Conservation (phyloP, 1,140 invertebrate genomes). For the Neodiprion virginianus region DNA sequence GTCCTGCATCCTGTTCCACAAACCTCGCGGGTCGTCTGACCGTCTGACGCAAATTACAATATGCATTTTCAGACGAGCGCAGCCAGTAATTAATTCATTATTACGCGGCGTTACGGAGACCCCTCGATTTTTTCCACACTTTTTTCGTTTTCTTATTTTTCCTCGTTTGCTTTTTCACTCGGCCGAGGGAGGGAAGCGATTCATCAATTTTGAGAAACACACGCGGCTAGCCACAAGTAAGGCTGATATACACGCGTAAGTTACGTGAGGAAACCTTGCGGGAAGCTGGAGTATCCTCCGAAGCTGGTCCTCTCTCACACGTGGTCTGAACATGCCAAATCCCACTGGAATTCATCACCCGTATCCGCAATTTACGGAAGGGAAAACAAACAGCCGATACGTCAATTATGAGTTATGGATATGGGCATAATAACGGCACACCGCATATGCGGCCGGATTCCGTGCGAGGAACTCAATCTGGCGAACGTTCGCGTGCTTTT, state of each 20-base stretch:
- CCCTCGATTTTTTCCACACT: no score
- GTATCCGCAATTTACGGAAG: constrained; percentile 24
- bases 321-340: constrained; percentile 4
- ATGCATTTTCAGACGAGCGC: neutral
- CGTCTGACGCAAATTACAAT: neutral
- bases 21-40: neutral
- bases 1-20: neutral
- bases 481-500: no score
- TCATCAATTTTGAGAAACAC: constrained; percentile 1
- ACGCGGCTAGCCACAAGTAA: neutral
- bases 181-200: constrained; percentile 3
- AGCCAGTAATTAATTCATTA: no score
- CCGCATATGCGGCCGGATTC: neutral
- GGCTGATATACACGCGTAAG: neutral
- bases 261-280: neutral
- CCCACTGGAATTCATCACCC: neutral
- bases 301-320: neutral
- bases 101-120: no score
- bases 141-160: no score
- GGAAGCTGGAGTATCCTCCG: neutral
- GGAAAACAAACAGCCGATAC: constrained; percentile 7
- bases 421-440: neutral
- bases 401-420: constrained; percentile 13
- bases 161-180: neutral
- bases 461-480: no score